A percentile compares a stretch with the other conserved stretches of the same genome.
These are phyloP conservation scores for Eulacestoma nigropectus DNA, from an alignment of 2,113 vertebrate species.

Conservation along the genomic window DNA sequence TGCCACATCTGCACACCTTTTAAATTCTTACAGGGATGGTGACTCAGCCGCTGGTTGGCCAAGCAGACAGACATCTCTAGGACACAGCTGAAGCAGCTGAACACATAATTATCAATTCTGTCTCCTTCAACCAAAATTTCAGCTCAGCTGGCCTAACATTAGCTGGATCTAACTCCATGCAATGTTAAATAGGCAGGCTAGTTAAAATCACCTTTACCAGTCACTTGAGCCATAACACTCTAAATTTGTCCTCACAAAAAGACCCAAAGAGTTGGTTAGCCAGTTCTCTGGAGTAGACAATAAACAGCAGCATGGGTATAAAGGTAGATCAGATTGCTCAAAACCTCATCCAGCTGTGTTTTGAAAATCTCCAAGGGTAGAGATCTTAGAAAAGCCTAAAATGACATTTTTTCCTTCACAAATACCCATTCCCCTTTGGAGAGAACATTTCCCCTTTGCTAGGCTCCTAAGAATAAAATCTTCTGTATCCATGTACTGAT, in stretches of 20 bases:
- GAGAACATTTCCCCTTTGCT: not conserved
- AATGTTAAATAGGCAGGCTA: not conserved
- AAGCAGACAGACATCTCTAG: not conserved
- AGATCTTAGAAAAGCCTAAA: not conserved
- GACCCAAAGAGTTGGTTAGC: not conserved
- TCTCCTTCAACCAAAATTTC: not conserved
- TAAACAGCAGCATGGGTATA: not conserved
- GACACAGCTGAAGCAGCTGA: not conserved
- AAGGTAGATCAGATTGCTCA: not conserved
- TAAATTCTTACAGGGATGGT: not conserved
- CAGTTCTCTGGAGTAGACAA: not conserved
- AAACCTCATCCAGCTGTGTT: not conserved
- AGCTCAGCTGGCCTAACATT: not conserved
- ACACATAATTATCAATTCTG: not conserved
- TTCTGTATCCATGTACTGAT: not conserved
- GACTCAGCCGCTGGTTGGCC: not conserved
- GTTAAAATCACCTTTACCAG: not conserved
- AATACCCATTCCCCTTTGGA: not conserved
- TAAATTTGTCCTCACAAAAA: not conserved
- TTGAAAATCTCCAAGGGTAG: not conserved
- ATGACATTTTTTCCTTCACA: not conserved
- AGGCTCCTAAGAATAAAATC: not conserved
- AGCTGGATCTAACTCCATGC: not conserved
- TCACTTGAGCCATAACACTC: not conserved
- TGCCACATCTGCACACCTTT: not conserved